phyloP scores from a whole-genome alignment of 2,888 invertebrate genomes.

The Synergus japonicus region DNA sequence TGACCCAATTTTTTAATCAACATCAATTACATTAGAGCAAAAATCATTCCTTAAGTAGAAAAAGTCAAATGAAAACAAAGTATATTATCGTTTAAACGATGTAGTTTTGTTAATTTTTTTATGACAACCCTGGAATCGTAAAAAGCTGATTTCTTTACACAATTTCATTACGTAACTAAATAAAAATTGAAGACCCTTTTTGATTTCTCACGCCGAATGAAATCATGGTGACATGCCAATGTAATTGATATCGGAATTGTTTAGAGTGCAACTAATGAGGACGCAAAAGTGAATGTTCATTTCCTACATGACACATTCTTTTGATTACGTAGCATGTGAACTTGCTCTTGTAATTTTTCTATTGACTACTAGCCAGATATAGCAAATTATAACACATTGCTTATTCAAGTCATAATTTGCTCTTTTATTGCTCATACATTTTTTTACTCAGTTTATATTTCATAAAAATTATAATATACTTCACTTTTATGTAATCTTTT shows the following conservation, averaged over 20 bases:
- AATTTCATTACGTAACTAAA: not conserved
- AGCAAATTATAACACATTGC: not conserved
- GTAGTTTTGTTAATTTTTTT: not conserved
- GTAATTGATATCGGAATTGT: slow-evolving; percentile 32
- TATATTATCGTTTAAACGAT: not conserved
- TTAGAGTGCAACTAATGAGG: slow-evolving; percentile 14
- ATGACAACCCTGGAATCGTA: not conserved
- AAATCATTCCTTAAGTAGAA: not conserved
- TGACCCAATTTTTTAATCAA: slow-evolving; percentile 11
- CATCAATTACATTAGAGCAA: not conserved
- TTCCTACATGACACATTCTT: slow-evolving; percentile 33
- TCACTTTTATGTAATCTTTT: not conserved
- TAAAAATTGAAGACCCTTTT: not conserved
- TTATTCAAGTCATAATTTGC: slow-evolving; percentile 8
- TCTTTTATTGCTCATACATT: not conserved
- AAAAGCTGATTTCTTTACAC: not conserved
- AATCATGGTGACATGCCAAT: slow-evolving; percentile 25
- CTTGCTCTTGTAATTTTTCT: slow-evolving; percentile 33
- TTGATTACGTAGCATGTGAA: slow-evolving; percentile 18
- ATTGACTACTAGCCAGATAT: not conserved
- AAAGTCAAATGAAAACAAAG: not conserved
- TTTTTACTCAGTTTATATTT: not conserved
- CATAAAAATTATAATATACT: not conserved
- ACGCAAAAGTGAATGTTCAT: slow-evolving; percentile 38
- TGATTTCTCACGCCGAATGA: slow-evolving; percentile 21